Conservation (phyloP, 2,113 vertebrate species). For the Gobiocypris rarus region DNA sequence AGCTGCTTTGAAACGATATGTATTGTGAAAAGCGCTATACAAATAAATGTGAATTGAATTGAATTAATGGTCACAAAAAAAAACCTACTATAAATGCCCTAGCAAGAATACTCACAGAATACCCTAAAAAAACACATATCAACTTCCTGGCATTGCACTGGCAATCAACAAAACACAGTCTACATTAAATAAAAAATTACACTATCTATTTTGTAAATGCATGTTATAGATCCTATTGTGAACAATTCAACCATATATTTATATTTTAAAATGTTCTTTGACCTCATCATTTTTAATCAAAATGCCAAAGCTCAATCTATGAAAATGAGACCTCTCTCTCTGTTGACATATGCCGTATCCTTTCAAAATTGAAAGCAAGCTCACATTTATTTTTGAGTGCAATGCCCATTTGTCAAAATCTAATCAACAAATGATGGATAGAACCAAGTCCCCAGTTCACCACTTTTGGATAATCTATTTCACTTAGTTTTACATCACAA, state of each 20-base stretch:
- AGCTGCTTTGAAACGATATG: no score
- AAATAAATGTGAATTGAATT: no score
- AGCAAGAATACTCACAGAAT: no score
- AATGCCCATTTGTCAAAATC: neutral
- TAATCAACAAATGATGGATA: neutral
- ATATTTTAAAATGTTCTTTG: neutral
- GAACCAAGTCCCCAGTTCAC: no score
- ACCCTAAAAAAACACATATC: neutral
- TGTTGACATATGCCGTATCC: neutral
- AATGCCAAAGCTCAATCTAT: neutral
- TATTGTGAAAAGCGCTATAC: no score
- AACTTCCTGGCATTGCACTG: neutral
- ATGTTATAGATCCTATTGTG: neutral
- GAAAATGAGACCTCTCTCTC: no score
- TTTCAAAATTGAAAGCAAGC: neutral
- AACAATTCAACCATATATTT: neutral
- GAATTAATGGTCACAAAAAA: no score
- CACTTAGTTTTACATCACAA: no score
- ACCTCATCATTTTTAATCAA: neutral
- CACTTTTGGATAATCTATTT: no score
- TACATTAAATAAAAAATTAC: neutral
- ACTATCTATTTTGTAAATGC: no score
- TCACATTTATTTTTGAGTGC: neutral
- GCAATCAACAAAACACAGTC: neutral
- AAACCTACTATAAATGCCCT: neutral